These are phyloP conservation scores for Dysidea cf. avara DNA, from an alignment of 37 sponge, comb jelly and placozoan genomes.

Conservation along the genomic window DNA sequence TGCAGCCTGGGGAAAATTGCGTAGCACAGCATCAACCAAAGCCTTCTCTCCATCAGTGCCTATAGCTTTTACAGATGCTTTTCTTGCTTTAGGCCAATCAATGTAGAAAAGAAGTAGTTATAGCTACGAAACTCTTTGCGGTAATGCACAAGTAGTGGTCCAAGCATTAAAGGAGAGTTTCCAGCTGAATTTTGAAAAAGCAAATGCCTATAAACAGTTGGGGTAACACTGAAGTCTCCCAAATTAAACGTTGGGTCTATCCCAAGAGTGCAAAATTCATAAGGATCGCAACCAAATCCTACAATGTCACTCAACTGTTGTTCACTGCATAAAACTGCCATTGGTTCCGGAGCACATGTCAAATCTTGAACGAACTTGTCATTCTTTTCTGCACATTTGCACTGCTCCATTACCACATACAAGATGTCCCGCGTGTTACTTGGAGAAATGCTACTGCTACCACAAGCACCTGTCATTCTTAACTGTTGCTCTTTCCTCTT, in stretches of 20 bases:
- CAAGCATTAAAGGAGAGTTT: too few species aligned
- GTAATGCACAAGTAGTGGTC: too few species aligned
- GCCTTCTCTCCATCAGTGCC: constrained; percentile 19
- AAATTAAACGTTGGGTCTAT: constrained; percentile 1
- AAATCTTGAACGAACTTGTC: background rate
- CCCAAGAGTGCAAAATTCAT: background rate
- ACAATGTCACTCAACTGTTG: constrained; percentile 9
- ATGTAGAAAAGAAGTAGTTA: background rate
- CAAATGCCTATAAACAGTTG: background rate
- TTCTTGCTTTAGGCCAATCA: background rate
- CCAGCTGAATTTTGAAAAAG: too few species aligned
- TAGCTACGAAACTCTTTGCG: background rate
- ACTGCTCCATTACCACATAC: too few species aligned
- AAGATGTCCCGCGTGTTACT: too few species aligned
- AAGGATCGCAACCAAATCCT: constrained; percentile 1
- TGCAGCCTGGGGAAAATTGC: background rate
- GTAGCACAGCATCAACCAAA: background rate
- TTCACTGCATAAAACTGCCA: background rate
- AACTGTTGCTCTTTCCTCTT: too few species aligned
- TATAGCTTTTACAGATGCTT: background rate
- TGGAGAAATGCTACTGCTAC: too few species aligned
- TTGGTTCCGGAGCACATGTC: constrained; percentile 16
- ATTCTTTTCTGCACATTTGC: too few species aligned
- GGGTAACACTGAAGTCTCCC: constrained; percentile 16
- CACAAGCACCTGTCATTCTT: too few species aligned